Percentiles rank a stretch among this genome's conserved stretches.
phyloP scores from a whole-genome alignment of 2,113 vertebrate species.

The Megaceryle maxima region DNA sequence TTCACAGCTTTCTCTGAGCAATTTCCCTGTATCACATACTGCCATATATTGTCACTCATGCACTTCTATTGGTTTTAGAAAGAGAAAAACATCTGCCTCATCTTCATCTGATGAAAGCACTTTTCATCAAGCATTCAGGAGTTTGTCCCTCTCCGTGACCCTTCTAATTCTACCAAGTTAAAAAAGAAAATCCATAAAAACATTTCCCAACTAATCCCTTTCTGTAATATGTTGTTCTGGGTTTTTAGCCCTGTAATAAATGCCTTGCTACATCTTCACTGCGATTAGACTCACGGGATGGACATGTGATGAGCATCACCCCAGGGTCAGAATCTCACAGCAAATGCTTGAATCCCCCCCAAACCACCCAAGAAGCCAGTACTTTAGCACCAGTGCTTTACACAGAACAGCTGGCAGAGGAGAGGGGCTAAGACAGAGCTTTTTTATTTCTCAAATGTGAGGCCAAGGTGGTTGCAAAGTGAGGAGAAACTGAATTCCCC shows the following conservation, averaged over 20 bases:
- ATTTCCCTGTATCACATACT: background rate
- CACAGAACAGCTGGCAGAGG: background rate
- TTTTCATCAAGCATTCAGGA: background rate
- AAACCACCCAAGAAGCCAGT: background rate
- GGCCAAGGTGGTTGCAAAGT: background rate
- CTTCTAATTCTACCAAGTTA: slow-evolving; percentile 26
- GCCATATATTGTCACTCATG: background rate
- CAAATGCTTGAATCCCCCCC: accelerated
- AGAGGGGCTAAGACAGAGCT: background rate
- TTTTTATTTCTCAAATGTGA: background rate
- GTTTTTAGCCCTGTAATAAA: slow-evolving; percentile 12
- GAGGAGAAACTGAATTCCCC: background rate
- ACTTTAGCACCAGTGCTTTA: background rate
- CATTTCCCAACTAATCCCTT: slow-evolving; percentile 30
- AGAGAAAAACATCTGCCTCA: background rate
- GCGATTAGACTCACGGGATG: slow-evolving; percentile 22
- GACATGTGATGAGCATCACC: background rate
- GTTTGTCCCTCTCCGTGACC: background rate
- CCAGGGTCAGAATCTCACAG: background rate
- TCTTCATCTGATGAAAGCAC: background rate
- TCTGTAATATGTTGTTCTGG: slow-evolving; percentile 3
- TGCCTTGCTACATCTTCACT: background rate
- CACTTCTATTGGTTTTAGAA: background rate
- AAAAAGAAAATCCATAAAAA: slow-evolving; percentile 51
- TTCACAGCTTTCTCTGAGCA: slow-evolving; percentile 40